Base-by-base conservation (phyloP, 2,797 vertebrate species). In the Merluccius polli region DNA sequence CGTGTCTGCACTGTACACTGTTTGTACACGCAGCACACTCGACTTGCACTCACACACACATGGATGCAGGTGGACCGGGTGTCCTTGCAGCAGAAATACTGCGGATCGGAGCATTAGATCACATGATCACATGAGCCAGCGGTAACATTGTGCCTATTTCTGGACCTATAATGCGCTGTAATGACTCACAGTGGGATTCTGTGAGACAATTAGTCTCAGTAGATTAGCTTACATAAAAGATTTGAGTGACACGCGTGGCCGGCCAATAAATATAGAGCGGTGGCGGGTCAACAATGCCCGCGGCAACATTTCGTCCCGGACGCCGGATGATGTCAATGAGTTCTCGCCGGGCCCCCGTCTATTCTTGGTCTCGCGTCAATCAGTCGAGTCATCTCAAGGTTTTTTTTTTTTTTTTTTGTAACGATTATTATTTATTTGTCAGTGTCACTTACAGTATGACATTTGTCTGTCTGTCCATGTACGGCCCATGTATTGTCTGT, bases 261-360 rank as follows among this genome's bases (percentile, higher is more conserved):
- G 35, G 81, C 16, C 15, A 63, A 76, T 82, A 82, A 84, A 89
- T 89, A 90, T 87, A 88, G 86, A 90, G 75, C 71, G 0, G 71
- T 88, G 90, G 84, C 88, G 84, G 83, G 89, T 89, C 89, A 90
- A 91, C 88, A 88, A 90, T 91, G 88, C 86, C 18, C 79, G 75
- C 75, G 76, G 3, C 84, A 89, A 92, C 87, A 85, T 90, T 91
- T 70, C 69, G 71, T 73, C 73, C 71, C 2, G 65, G 71, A 36
- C 35, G 1, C 10, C 31, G 73, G 69, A 76, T 32, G 67, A 21
- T 70, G n/a, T 10, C 30, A 21, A 33, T 31, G 30, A 35, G 16
- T 63, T 15, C 44, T 32, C 15, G n/a, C 8, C 18, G 27, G 29
- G 13, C 18, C 44, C 9, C 2, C 38, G 79, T 79, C 83, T 79